Percentiles rank a stretch among this genome's conserved stretches.
These are phyloP conservation scores for Brachystomella parvula DNA, from an alignment of 1,140 invertebrate genomes.

Conservation along the genomic window DNA sequence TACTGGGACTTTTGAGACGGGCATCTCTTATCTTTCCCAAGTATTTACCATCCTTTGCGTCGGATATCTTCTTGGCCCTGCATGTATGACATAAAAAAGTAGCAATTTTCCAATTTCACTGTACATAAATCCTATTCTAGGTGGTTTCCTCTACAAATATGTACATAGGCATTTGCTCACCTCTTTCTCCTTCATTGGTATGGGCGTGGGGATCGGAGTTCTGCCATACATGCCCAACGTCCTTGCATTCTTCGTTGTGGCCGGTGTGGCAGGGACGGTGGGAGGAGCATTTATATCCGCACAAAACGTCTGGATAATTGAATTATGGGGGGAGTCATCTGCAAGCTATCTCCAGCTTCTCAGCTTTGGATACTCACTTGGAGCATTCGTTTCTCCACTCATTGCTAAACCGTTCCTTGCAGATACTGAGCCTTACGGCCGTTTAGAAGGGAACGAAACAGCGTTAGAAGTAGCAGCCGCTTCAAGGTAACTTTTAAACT, in stretches of 20 bases:
- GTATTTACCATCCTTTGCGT: neutral
- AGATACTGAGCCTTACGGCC: neutral
- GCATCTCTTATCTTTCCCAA: neutral
- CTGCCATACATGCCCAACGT: neutral
- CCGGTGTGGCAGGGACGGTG: neutral
- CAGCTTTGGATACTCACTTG: conserved; percentile 13
- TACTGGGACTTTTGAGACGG: neutral
- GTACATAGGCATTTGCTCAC: neutral
- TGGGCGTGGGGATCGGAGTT: neutral
- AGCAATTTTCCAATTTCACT: neutral
- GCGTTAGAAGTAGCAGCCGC: no score
- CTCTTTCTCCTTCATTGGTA: neutral
- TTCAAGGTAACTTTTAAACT: no score
- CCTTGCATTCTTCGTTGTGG: neutral
- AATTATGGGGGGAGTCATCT: conserved; percentile 8
- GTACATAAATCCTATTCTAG: no score
- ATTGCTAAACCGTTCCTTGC: conserved; percentile 7
- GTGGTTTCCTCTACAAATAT: neutral
- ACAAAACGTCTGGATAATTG: conserved; percentile 19
- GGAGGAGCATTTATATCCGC: neutral
- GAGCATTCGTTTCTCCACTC: neutral
- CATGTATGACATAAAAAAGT: neutral
- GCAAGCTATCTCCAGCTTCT: conserved; percentile 4
- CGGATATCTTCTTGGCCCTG: neutral
- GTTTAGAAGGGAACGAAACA: neutral